Evolutionary conservation across 2,113 vertebrate genomes (phyloP).

Genomic region (Cynoglossus semilaevis): DNA sequence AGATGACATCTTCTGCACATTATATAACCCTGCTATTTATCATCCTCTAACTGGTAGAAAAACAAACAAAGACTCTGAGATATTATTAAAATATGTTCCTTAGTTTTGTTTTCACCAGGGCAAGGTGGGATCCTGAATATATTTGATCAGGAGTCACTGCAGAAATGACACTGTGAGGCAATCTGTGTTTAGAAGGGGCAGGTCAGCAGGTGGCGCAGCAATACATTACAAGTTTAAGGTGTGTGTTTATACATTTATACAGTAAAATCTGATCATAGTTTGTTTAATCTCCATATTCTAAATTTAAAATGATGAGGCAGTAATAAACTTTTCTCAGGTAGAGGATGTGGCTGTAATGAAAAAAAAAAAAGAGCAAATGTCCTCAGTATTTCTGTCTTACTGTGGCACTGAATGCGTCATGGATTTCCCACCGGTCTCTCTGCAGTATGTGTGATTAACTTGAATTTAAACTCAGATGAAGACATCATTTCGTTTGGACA

Average conservation of each 20-base stretch:
- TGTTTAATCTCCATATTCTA: neutral
- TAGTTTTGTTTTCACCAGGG: neutral
- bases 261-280: neutral
- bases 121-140: neutral
- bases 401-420: neutral
- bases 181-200: slow-evolving; percentile 39
- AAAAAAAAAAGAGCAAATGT: neutral
- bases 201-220: slow-evolving; percentile 26
- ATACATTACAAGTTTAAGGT: slow-evolving; percentile 7
- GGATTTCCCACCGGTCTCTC: neutral
- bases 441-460: neutral
- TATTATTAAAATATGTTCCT: neutral
- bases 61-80: no score
- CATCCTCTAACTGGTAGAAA: no score
- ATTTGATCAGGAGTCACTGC: slow-evolving; percentile 16
- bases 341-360: no score
- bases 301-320: neutral
- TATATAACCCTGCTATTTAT: no score
- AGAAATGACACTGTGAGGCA: slow-evolving; percentile 37
- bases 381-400: neutral
- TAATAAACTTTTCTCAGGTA: neutral
- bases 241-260: neutral
- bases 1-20: no score
- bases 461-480: neutral
- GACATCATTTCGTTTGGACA: neutral